A percentile compares a stretch with the other conserved stretches of the same genome.
These are phyloP conservation scores for Linyphia triangularis DNA, from an alignment of 2,888 invertebrate species.

Conservation along the genomic window DNA sequence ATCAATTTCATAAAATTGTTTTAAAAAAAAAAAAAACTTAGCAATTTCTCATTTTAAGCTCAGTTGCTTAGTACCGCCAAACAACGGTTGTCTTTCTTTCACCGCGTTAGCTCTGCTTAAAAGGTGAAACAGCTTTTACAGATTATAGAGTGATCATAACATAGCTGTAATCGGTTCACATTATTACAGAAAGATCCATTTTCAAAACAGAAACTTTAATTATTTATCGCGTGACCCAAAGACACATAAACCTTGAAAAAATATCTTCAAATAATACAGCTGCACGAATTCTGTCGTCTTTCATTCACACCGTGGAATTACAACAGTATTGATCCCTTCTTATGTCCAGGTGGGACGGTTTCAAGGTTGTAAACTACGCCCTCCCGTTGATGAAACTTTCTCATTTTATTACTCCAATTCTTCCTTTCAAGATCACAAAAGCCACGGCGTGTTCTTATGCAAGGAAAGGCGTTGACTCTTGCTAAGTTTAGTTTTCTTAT, in stretches of 20 bases:
- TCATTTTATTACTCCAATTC: not conserved
- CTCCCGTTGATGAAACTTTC: not conserved
- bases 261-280: not conserved
- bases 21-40: too few species aligned
- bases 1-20: too few species aligned
- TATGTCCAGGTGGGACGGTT: constrained; percentile 19
- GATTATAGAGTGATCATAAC: too few species aligned
- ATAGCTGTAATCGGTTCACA: too few species aligned
- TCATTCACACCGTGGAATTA: constrained; percentile 12
- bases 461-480: not conserved
- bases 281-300: not conserved
- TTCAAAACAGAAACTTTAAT: constrained; percentile 19
- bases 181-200: too few species aligned
- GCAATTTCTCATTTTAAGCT: too few species aligned
- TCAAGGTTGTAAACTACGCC: constrained; percentile 50
- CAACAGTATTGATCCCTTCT: constrained; percentile 30
- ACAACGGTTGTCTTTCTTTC: too few species aligned
- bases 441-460: not conserved
- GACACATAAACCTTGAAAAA: constrained; percentile 9
- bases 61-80: too few species aligned
- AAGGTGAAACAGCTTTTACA: too few species aligned
- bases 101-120: too few species aligned
- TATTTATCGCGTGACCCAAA: constrained; percentile 35
- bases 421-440: constrained; percentile 20
- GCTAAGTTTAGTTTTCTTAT: not conserved